Evolutionary conservation across 2,888 invertebrate genomes (phyloP), one percentile per base, ranked within the genome.

Genomic region (Pheosia tremula): DNA sequence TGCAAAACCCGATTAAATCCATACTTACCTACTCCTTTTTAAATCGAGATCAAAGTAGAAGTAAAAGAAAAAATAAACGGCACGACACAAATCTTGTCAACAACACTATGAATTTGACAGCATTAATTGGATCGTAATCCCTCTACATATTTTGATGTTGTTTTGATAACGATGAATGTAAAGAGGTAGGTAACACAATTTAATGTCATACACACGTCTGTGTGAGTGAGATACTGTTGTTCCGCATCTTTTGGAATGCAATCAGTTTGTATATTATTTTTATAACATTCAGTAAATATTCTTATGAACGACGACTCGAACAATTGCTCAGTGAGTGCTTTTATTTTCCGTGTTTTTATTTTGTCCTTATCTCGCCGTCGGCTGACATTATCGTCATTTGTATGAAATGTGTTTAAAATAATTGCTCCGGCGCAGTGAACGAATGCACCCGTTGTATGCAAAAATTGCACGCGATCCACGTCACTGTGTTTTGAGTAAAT

Each of bases 331-430:
- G 75, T 83, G 83, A 81, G 77, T 71, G 79, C 77, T 80, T 83
- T 85, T 82, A 83, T 84, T 83, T 81, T 81, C 59, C 66, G 75
- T 78, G 78, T 83, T 39, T 55, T 53, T 81, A 86, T 83, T 86
- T 87, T 86, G 74, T 80, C 85, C 80, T 88, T 90, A 90, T 89
- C 88, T 87, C 77, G 69, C 76, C 76, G 80, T 79, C 79, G 83
- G 78, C 92, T 88, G 90, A 89, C 89, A 91, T 92, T 91, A 91
- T 88, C 88, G 85, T 91, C 90, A 90, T 91, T 93, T 92, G 93
- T 93, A 24, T 91, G 92, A 93, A 93, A 92, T 89, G 93, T 91
- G 84, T 93, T 93, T 93, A 93, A 92, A 93, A 92, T 93, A 93
- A 93, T 93, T 93, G 91, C 84, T 82, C 82, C 84, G 81, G 84